A percentile compares a stretch with the other conserved stretches of the same genome.
Evolutionary conservation across 1,140 invertebrate species (phyloP).

Genomic region (Cataglyphis hispanica): DNA sequence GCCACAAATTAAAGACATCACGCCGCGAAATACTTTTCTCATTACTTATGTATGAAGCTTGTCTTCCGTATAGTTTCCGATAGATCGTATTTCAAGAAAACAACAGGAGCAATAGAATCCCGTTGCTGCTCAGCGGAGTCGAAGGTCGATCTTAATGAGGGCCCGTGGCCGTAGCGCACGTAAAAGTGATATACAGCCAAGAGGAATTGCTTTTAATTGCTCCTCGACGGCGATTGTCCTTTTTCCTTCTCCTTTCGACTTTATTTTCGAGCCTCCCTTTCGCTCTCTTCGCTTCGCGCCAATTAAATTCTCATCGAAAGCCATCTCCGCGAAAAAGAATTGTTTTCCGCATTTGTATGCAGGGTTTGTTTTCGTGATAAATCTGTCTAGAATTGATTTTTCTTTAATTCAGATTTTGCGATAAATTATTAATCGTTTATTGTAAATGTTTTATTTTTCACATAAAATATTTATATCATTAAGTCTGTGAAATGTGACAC

Average conservation of each 20-base stretch:
- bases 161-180: constrained; percentile 66
- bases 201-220: constrained; percentile 75
- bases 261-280: constrained; percentile 10
- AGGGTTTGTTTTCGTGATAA: neutral
- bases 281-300: neutral
- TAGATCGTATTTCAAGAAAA: constrained; percentile 48
- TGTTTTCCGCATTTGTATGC: constrained; percentile 9
- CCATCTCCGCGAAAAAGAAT: neutral
- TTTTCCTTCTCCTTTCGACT: constrained; percentile 20
- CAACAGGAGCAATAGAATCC: constrained; percentile 67
- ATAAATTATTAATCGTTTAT: neutral
- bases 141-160: constrained; percentile 76
- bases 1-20: constrained; percentile 36
- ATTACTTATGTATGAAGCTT: constrained; percentile 30
- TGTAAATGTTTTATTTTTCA: neutral
- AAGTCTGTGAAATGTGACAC: neutral
- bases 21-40: constrained; percentile 47
- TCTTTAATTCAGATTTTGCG: constrained; percentile 1
- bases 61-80: constrained; percentile 25
- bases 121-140: constrained; percentile 68
- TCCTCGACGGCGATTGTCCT: constrained; percentile 52
- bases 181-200: constrained; percentile 71
- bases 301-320: constrained; percentile 55
- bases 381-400: neutral
- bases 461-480: neutral